Evolutionary conservation across 2,888 invertebrate genomes (phyloP).

Genomic region (Caradrina clavipalpis): DNA sequence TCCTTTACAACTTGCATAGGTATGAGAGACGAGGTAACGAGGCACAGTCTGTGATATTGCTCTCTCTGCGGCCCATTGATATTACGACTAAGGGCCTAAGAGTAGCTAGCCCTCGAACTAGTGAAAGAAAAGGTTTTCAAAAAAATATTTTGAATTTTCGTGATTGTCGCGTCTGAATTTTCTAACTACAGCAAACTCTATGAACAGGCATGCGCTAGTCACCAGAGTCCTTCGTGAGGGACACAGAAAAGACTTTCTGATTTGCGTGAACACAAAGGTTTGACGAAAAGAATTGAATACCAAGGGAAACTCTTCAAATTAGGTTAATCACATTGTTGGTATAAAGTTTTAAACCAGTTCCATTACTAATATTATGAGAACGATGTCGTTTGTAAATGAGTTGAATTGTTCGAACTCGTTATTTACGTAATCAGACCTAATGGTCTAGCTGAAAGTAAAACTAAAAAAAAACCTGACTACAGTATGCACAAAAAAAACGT

Average conservation of each 20-base stretch:
- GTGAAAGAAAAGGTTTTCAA: neutral
- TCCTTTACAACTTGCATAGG: neutral
- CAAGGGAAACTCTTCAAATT: conserved; percentile 59
- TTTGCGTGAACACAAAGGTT: conserved; percentile 68
- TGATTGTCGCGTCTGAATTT: conserved; percentile 7
- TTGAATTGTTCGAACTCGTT: conserved; percentile 36
- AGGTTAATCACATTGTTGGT: conserved; percentile 61
- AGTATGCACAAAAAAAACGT: too few relatives aligned
- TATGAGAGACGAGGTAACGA: neutral
- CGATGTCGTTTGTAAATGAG: conserved; percentile 43
- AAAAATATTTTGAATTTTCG: neutral
- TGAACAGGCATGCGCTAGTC: conserved; percentile 25
- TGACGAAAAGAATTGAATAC: conserved; percentile 50
- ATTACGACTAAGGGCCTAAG: too few relatives aligned
- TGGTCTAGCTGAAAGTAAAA: conserved; percentile 1
- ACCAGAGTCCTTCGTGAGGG: conserved; percentile 54
- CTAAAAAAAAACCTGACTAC: neutral
- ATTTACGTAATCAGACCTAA: neutral
- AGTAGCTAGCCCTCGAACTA: neutral
- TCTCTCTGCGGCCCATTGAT: neutral
- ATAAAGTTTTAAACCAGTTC: conserved; percentile 59
- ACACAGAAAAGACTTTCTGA: conserved; percentile 63
- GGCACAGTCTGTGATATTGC: neutral
- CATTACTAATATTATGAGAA: conserved; percentile 32
- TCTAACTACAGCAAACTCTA: conserved; percentile 47